Base-by-base conservation (phyloP, 2,888 invertebrate genomes). In the Cylindroiulus punctatus region DNA sequence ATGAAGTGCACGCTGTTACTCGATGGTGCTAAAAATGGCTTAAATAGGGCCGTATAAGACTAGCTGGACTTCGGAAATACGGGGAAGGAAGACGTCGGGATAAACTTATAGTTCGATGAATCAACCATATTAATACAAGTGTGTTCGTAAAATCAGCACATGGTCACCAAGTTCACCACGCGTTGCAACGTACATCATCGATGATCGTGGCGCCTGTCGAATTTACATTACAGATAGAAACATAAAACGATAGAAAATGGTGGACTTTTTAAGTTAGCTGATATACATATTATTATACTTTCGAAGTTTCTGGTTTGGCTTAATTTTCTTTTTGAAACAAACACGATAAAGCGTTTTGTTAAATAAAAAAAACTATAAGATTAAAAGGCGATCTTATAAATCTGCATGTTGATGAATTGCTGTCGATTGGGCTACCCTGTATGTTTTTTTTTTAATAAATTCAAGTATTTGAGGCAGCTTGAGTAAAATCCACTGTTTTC, bases 401-500 rank as follows among this genome's bases (percentile, higher is more conserved):
- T 76, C 76, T 76, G 76, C 76, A 26, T 65, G 65, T 76, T 17
- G 30, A 76, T 76, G 76, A 76, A 76, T 76, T 76, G 76, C 76
- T 76, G 76, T 76, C 76, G 76, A 76, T 0, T 32, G 76, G 30
- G 76, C 76, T 76, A 76, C 76, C 76, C 76, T 76, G 76, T 76
- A 76, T 76, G 76, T 22, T 76, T 76, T 65, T 76, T 22, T 76
- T 76, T 65, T 76, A 76, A 76, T 76, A 30, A 76, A 76, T 76
- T 76, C 76, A 76, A 76, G 76, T 76, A 76, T 76, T 17, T 32
- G 76, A 76, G 76, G 76, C 10, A 30, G 76, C 76, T 76, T 30
- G 76, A 76, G 76, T 76, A 76, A 76, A 76, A 76, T 76, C 76
- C 76, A 76, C 76, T 76, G 76, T 76, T 76, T 76, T 76, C 76